Percentiles rank a stretch among this genome's conserved stretches.
phyloP scores from a whole-genome alignment of 2,797 vertebrate species.

The Erpetoichthys calabaricus region DNA sequence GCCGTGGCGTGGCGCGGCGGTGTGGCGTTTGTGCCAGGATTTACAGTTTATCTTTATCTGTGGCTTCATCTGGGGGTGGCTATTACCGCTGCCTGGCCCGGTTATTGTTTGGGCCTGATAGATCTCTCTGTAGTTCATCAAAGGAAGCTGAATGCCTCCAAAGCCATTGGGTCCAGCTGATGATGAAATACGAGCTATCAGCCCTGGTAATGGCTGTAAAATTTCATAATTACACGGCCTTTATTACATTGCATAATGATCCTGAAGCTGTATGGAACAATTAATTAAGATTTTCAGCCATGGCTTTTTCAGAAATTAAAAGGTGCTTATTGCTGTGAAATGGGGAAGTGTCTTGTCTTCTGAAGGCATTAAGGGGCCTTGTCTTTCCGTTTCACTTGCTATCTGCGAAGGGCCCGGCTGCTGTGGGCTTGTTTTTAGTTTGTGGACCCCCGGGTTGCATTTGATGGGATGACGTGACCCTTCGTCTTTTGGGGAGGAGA shows the following conservation, averaged over 20 bases:
- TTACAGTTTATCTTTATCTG: conserved; percentile 92
- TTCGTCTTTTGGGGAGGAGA: too few species aligned
- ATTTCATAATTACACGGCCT: conserved; percentile 99
- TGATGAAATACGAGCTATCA: conserved; percentile 99
- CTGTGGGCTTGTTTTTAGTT: conserved; percentile 9
- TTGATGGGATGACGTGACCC: too few species aligned
- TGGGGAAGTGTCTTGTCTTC: conserved; percentile 77
- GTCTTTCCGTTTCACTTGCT: conserved; percentile 16
- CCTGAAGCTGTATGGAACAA: conserved; percentile 99
- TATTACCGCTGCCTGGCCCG: conserved; percentile 77
- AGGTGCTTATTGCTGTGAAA: conserved; percentile 79
- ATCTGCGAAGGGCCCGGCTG: conserved; percentile 10
- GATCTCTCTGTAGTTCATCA: conserved; percentile 79
- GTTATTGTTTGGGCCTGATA: conserved; percentile 92
- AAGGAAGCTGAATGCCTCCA: conserved; percentile 60
- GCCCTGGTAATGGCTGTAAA: conserved; percentile 99
- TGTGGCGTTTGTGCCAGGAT: conserved; percentile 65
- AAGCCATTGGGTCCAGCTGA: conserved; percentile 95
- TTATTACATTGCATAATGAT: conserved; percentile 99
- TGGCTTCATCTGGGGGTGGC: conserved; percentile 89
- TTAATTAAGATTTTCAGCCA: conserved; percentile 99
- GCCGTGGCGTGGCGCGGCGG: conserved; percentile 33
- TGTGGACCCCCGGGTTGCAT: too few species aligned
- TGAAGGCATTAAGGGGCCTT: conserved; percentile 62
- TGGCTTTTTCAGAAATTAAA: conserved; percentile 96